Evolutionary conservation across 2,888 invertebrate species (phyloP), one percentile per base, ranked within the genome.

Genomic region (Hydropsyche betteni): DNA sequence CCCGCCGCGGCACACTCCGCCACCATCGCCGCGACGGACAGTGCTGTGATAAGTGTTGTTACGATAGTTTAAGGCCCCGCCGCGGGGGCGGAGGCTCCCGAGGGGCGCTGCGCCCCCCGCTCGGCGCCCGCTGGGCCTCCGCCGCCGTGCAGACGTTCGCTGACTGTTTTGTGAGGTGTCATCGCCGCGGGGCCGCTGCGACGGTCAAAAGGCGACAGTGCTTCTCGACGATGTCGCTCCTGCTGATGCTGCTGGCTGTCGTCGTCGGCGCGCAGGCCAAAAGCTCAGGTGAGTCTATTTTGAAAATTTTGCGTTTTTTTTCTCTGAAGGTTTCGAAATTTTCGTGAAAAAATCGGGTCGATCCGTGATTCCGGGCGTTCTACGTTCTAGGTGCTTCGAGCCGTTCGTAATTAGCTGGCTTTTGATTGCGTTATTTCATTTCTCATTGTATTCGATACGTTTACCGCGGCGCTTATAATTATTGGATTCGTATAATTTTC

Each of bases 31-130:
- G 36, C 36, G 58, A 36, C 34, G 36, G 36, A 36, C 36, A 36
- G 36, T 64, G 36, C 64, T 64, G 64, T 64, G 64, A 64, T 64
- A 64, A 64, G 64, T 64, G 64, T 64, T 64, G 34, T 64, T 64
- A 36, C 64, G 36, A 64, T 64, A 64, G 64, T 64, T 64, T 64
- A 36, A 64, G 64, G 34, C 36, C 64, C 12, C 64, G 64, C 8
- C 4, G 14, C 34, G 64, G 64, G 64, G 64, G 64, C 64, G 64
- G 36, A 24, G 6, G 36, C 34, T 36, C 64, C 14, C 53, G 53
- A 33, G 61, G 61, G 61, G 61, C 24, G 16, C 24, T 33, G 61
- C 61, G 53, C n/a, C 24, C 24, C 61, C 7, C 10, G 8, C 24
- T 61, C 61, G 24, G 0, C 16, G 33, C 24, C 16, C 16, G 24